Base-by-base conservation (phyloP, 2,797 vertebrate species). In the Moxostoma hubbsi region DNA sequence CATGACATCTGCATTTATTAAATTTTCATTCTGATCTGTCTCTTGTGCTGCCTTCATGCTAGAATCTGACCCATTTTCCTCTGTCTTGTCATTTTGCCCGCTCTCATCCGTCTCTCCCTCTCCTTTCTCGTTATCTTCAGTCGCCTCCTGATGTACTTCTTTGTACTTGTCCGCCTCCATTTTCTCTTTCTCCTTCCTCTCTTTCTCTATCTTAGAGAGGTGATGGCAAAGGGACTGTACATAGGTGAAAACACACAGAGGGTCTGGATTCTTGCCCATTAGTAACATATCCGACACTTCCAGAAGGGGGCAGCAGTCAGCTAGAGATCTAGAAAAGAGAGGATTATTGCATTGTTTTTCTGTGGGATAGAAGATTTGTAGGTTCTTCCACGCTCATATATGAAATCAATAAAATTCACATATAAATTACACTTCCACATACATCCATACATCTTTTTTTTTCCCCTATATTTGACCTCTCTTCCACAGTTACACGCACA, bases 211-310 rank as follows among this genome's bases (percentile, higher is more conserved):
- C 89, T 98, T 97, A 88, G 96, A 94, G 87, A 99, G 95, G 89
- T 95, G 95, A 86, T 98, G 98, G 91, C 96, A 98, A 78, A 99
- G 95, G 75, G 97, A 95, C 91, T 99, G 97, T 65, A 99, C 97
- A 0, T 99, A 99, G 54, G 97, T 99, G 93, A 99, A 99, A 82
- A 99, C 96, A 10, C 98, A 98, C 90, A 98, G 97, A 75, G 97
- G 90, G 79, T 99, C 97, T 0, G 97, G 98, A 79, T 94, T 92
- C 84, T 96, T 94, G 13, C 97, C 97, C 98, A 99, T 99, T 90
- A 98, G 92, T 89, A 99, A 91, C 97, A 99, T 99, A 89, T 99
- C 98, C 66, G 93, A 90, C 55, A 99, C 97, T 49, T 99, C 98
- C 94, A 99, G 92, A 87, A 99, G 93, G 78, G 98, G 98, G 85